Conservation (phyloP, 2,113 vertebrate genomes). For the Motacilla tschutschensis region DNA sequence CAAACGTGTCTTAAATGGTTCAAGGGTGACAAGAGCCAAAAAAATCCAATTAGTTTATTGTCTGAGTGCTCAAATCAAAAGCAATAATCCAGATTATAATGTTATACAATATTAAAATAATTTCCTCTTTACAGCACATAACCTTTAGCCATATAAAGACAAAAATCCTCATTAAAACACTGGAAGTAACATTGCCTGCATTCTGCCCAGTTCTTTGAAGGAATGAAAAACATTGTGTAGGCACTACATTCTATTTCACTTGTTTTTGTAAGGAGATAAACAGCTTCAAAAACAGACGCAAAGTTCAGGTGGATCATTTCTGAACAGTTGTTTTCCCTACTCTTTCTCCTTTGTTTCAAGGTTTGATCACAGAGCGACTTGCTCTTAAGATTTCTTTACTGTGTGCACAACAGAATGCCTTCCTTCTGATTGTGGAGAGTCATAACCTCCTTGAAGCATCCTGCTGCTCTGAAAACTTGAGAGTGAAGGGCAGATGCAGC, state of each 20-base stretch:
- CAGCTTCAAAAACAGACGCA: not conserved
- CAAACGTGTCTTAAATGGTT: not conserved
- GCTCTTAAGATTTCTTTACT: not conserved
- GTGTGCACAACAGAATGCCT: not conserved
- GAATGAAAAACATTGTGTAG: not conserved
- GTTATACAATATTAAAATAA: not conserved
- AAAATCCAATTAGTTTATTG: not conserved
- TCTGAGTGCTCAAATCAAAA: not conserved
- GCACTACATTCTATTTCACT: not conserved
- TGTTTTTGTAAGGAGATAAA: not conserved
- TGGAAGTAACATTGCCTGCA: not conserved
- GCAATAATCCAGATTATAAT: not conserved
- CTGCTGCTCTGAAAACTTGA: not conserved
- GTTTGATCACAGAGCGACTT: accelerated
- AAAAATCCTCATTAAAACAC: not conserved
- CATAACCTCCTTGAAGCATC: not conserved
- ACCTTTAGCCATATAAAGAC: not conserved
- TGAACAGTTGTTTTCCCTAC: not conserved
- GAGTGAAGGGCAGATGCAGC: not conserved
- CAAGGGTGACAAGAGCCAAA: not conserved
- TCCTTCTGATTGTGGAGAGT: not conserved
- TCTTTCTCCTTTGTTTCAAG: not conserved
- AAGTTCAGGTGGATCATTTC: not conserved
- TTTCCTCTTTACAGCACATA: not conserved
- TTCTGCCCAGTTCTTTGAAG: not conserved